Percentiles rank a stretch among this genome's conserved stretches.
Evolutionary conservation across 1,140 invertebrate genomes (phyloP).

Genomic region (Platyscapa corneri): DNA sequence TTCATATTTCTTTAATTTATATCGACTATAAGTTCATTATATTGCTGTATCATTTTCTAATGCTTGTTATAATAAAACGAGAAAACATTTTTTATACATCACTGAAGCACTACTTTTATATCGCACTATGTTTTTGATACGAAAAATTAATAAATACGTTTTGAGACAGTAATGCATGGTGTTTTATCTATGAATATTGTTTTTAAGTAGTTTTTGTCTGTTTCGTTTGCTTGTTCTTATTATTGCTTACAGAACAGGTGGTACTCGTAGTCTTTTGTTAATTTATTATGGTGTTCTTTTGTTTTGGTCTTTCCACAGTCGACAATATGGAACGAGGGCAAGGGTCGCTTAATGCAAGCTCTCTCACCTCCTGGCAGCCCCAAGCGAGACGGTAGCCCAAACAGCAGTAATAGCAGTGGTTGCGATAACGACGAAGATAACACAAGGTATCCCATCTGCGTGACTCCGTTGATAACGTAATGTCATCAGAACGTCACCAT

Average conservation of each 20-base stretch:
- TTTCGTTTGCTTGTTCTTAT: neutral
- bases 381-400: conserved; percentile 71
- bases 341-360: conserved; percentile 90
- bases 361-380: conserved; percentile 90
- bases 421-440: conserved; percentile 70
- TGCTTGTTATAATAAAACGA: conserved; percentile 10
- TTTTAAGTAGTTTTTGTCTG: neutral
- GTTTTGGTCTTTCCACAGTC: conserved; percentile 73
- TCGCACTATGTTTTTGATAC: conserved; percentile 5
- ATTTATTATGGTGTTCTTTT: conserved; percentile 27
- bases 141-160: conserved; percentile 9
- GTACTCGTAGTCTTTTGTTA: neutral
- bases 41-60: conserved; percentile 26
- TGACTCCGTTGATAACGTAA: conserved; percentile 20
- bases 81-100: conserved; percentile 7
- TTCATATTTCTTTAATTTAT: conserved; percentile 34
- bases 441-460: conserved; percentile 64
- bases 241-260: neutral
- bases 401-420: conserved; percentile 67
- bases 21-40: neutral
- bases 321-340: conserved; percentile 92
- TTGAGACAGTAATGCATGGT: conserved; percentile 9
- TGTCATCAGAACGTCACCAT: conserved; percentile 19
- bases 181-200: conserved; percentile 2
- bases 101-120: neutral